Conservation (phyloP, 2,797 vertebrate genomes). For the Sebastes kiyomatsui region DNA sequence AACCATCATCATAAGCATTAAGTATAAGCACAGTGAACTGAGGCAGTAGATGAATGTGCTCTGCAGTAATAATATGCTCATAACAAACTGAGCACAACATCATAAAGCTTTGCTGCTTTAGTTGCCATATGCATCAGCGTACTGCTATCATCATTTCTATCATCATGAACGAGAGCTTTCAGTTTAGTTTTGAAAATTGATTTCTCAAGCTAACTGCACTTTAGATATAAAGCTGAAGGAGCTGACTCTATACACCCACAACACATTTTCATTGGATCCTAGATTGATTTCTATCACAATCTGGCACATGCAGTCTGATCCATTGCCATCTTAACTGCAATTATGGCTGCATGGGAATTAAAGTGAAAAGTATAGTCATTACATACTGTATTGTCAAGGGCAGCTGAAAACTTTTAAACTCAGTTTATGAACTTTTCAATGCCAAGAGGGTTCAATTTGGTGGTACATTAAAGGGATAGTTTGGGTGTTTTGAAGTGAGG, state of each 20-base stretch:
- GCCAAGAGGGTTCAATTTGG: neutral
- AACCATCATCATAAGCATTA: constrained; percentile 41
- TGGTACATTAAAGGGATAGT: neutral
- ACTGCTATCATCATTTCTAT: neutral
- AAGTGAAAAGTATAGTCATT: neutral
- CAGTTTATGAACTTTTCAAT: neutral
- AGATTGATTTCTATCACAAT: constrained; percentile 2
- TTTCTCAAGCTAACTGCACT: neutral
- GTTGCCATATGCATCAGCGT: neutral
- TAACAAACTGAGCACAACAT: constrained; percentile 16
- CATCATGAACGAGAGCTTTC: neutral
- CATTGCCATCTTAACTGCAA: neutral
- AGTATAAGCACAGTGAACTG: constrained; percentile 15
- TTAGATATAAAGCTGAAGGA: neutral
- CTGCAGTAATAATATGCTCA: constrained; percentile 20
- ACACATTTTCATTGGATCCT: neutral
- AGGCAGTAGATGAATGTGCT: constrained; percentile 28
- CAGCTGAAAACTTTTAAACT: neutral
- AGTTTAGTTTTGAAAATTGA: neutral
- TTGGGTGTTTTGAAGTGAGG: neutral
- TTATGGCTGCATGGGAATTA: neutral
- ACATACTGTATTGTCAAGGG: neutral
- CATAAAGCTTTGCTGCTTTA: neutral
- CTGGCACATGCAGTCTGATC: neutral
- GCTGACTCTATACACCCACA: neutral